These are phyloP conservation scores for Caranx melampygus DNA, from an alignment of 2,113 vertebrate genomes.

Conservation along the genomic window DNA sequence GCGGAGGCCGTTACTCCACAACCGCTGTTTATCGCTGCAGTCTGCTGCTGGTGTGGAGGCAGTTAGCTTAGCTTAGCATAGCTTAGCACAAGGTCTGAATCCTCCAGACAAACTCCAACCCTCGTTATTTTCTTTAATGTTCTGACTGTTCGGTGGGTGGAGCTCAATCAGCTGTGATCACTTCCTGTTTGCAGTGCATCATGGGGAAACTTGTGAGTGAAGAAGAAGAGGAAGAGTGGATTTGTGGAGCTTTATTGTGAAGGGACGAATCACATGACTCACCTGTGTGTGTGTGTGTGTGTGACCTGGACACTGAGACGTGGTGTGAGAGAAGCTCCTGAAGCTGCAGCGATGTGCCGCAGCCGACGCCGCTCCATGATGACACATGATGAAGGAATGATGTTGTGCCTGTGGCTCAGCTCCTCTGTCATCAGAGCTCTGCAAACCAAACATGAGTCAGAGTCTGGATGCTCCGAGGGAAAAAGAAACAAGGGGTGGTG, in stretches of 20 bases:
- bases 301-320: not conserved
- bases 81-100: no score
- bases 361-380: not conserved
- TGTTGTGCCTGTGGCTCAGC: slow-evolving; percentile 54
- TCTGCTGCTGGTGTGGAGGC: no score
- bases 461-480: slow-evolving; percentile 70
- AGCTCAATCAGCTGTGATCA: no score
- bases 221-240: no score
- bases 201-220: no score
- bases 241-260: no score
- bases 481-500: slow-evolving; percentile 77
- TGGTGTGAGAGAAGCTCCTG: no score
- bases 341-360: no score
- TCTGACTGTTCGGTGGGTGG: no score
- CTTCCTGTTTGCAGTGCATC: no score
- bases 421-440: slow-evolving; percentile 65
- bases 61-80: slow-evolving; percentile 8
- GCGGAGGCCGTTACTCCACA: not conserved
- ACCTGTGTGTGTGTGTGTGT: not conserved
- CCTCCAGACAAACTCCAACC: no score
- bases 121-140: no score
- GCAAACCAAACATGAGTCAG: slow-evolving; percentile 70
- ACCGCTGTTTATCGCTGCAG: not conserved
- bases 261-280: not conserved
- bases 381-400: slow-evolving; percentile 41